A percentile compares a stretch with the other conserved stretches of the same genome.
These are phyloP conservation scores for Saccostrea echinata DNA, from an alignment of 1,140 invertebrate genomes.

Conservation along the genomic window DNA sequence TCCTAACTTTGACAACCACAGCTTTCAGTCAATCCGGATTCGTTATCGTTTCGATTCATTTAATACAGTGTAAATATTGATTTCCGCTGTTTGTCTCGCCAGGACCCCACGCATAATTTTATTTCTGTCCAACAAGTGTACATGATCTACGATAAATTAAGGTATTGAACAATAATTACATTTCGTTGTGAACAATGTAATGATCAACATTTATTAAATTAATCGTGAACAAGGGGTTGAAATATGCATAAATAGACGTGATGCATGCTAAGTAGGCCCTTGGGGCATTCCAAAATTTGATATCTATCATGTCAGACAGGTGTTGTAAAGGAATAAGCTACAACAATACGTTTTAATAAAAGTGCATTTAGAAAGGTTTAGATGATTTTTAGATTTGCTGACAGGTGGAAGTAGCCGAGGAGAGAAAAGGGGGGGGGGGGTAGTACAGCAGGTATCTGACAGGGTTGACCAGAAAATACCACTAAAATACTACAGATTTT, in stretches of 20 bases:
- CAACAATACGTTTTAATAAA: too few species aligned
- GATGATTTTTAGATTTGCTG: too few species aligned
- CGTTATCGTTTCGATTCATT: background rate
- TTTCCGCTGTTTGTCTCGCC: constrained; percentile 30
- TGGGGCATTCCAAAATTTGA: background rate
- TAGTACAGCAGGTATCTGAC: too few species aligned
- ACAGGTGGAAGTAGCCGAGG: too few species aligned
- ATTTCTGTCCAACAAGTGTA: background rate
- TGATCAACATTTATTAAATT: background rate
- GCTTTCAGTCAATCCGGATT: background rate
- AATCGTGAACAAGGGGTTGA: background rate
- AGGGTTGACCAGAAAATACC: too few species aligned
- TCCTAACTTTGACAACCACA: too few species aligned
- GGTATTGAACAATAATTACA: background rate
- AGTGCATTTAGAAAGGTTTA: too few species aligned
- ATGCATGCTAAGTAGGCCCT: constrained; percentile 34
- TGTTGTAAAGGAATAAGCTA: too few species aligned
- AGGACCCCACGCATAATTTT: background rate
- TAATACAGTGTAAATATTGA: background rate
- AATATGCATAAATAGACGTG: background rate
- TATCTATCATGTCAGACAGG: too few species aligned
- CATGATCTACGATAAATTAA: background rate
- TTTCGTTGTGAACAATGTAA: background rate
- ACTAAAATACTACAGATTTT: too few species aligned
- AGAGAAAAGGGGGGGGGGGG: too few species aligned